Conservation (phyloP, 1,140 invertebrate genomes). For the Araneus ventricosus region DNA sequence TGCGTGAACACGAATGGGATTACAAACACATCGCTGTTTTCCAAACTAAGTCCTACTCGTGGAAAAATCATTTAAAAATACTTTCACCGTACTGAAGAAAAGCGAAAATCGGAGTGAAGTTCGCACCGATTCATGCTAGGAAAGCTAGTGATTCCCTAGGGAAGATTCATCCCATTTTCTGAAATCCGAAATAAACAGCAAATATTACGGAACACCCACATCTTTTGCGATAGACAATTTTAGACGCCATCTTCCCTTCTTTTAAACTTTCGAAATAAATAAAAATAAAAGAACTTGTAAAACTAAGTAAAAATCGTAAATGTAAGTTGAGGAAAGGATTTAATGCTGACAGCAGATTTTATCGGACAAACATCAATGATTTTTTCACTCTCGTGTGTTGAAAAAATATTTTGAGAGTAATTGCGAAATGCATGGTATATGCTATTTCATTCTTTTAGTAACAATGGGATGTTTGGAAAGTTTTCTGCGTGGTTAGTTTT, state of each 20-base stretch:
- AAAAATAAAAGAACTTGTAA: no score
- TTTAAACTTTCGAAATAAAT: no score
- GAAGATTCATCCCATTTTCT: neutral
- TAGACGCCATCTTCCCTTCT: neutral
- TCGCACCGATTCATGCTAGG: neutral
- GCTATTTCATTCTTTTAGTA: no score
- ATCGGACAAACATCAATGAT: no score
- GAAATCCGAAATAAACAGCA: neutral
- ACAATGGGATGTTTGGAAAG: no score
- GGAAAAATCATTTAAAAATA: neutral
- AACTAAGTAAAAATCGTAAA: no score
- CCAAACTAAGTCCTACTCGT: neutral
- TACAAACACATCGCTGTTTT: neutral
- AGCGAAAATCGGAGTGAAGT: neutral
- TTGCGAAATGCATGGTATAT: no score
- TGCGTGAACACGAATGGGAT: neutral
- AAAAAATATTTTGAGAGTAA: no score
- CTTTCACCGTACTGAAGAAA: neutral
- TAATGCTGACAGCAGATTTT: no score
- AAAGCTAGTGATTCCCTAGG: neutral
- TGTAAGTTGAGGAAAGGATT: no score
- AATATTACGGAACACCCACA: neutral
- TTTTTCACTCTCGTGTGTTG: no score
- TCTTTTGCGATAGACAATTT: neutral
- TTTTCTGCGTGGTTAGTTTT: no score